Percentiles rank a stretch among this genome's conserved stretches.
Conservation (phyloP, 2,888 invertebrate species). For the Drosophila nr. medialis region DNA sequence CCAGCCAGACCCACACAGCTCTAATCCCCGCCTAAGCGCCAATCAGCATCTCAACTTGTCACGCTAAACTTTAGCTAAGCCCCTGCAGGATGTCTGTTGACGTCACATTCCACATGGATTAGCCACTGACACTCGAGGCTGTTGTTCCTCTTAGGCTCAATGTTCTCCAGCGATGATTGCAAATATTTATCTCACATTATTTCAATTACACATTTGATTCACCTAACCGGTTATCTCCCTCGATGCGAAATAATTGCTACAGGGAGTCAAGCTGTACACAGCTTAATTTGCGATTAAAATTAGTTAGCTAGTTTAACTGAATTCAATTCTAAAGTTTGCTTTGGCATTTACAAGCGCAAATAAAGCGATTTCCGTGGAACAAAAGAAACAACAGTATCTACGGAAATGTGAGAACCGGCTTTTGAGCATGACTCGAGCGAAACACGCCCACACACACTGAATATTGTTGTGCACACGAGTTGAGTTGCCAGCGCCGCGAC, state of each 20-base stretch:
- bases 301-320: neutral
- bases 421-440: neutral
- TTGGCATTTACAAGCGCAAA: constrained; percentile 18
- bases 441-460: constrained; percentile 24
- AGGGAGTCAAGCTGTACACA: neutral
- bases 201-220: constrained; percentile 62
- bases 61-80: constrained; percentile 51
- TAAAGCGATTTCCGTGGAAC: constrained; percentile 1
- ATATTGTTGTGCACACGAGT: neutral
- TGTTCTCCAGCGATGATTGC: neutral
- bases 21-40: neutral
- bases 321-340: constrained; percentile 28
- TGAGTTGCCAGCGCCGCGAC: neutral
- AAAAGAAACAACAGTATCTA: neutral
- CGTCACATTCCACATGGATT: neutral
- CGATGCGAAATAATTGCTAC: neutral
- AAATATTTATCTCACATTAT: neutral
- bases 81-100: neutral
- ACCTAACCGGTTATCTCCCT: neutral
- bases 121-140: neutral
- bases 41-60: constrained; percentile 44
- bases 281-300: constrained; percentile 16
- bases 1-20: constrained; percentile 22
- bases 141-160: neutral
- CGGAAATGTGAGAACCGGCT: constrained; percentile 1